Conservation (phyloP, 2,888 invertebrate genomes). For the Spialia ferax region DNA sequence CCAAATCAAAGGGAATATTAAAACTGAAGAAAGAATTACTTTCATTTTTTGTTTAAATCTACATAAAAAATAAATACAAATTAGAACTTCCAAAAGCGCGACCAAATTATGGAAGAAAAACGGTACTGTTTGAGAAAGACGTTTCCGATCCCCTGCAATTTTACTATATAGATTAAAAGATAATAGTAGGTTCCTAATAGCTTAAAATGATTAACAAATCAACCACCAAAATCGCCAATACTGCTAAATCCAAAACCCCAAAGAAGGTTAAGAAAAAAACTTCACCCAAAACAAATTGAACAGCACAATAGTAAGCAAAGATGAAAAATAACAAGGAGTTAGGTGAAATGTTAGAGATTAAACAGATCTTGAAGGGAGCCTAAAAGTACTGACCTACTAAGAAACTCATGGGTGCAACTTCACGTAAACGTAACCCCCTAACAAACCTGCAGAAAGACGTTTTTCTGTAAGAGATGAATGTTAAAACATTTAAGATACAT, state of each 20-base stretch:
- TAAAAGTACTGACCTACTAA: slow-evolving; percentile 81
- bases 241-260: neutral
- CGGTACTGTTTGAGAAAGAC: too few species aligned
- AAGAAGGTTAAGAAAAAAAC: slow-evolving; percentile 6
- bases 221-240: neutral
- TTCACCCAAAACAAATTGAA: neutral
- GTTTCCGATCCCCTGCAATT: too few species aligned
- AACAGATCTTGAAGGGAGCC: slow-evolving; percentile 64
- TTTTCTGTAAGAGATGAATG: slow-evolving; percentile 42
- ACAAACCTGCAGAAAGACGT: slow-evolving; percentile 79
- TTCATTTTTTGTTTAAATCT: too few species aligned
- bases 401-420: slow-evolving; percentile 79
- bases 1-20: neutral
- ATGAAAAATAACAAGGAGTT: slow-evolving; percentile 26
- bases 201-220: too few species aligned
- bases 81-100: too few species aligned
- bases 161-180: too few species aligned
- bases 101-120: too few species aligned
- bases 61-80: too few species aligned
- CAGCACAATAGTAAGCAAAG: slow-evolving; percentile 18
- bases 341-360: slow-evolving; percentile 46
- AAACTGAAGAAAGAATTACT: neutral
- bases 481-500: slow-evolving; percentile 31
- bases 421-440: slow-evolving; percentile 80
- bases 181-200: too few species aligned